Evolutionary conservation across 1,140 invertebrate species (phyloP), one percentile per base, ranked within the genome.

Genomic region (Dreissena polymorpha): DNA sequence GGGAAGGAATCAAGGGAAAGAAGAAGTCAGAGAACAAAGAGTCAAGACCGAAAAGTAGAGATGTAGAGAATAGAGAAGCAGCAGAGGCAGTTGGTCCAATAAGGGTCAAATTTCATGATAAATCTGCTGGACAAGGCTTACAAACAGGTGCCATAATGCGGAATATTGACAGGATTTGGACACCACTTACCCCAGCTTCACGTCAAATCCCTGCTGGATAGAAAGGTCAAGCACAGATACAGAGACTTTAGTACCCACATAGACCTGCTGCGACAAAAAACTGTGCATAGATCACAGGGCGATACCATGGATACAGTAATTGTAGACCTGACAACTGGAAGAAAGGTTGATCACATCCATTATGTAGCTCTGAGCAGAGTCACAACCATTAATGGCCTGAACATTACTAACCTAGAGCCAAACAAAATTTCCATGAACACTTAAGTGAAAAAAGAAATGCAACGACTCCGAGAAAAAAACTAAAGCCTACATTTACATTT

Each of bases 311-410:
- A 80, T 27, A 49, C 14, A n/a, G 55, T 55, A 29, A 67, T 78
- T 39, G 27, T 78, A 6, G 75, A 78, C 53, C 51, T 78, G 0
- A 78, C 75, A n/a, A n/a, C 50, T 16, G 13, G 25, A 60, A 51
- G 77, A 23, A 25, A 23, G 63, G 57, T 80, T 14, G 39, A 80
- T 39, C 77, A 80, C 21, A 80, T 80, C 18, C 77, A 71, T 71
- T 80, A 80, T 80, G 77, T 80, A 13, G 77, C 77, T 16, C 21
- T 80, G 5, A 80, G 77, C 57, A 49, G 77, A 10, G 51, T 80
- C 7, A 29, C n/a, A 50, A 55, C 49, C 18, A 14, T 80, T 29
- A 55, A 60, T 39, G 50, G 53, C 23, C 77, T 80, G 13, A 14
- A 71, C 39, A 71, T 80, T 55, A 60, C 25, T 25, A 80, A 80